Evolutionary conservation across 2,888 invertebrate species (phyloP), one percentile per base, ranked within the genome.

Genomic region (Noctuana brunneofusca): DNA sequence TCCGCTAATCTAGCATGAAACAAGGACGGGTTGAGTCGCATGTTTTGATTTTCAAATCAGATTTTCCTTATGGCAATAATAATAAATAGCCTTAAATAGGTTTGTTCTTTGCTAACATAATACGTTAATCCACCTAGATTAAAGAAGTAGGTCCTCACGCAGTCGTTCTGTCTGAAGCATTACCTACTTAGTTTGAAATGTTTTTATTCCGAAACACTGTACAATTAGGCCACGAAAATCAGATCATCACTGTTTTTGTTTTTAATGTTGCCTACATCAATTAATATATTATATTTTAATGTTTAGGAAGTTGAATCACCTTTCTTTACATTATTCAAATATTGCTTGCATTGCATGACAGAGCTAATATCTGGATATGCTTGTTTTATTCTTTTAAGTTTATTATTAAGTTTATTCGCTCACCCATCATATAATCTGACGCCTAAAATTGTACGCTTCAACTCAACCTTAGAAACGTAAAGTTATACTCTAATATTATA

Each of bases 1-100:
- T 41, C 11, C 53, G 22, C 46, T 60, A 60, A 60, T 60, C 53
- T 52, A 43, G 11, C 32, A 14, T 6, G 38, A 14, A 41, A 50
- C 24, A 12, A 11, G 12, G n/a, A 27, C 22, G 16, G 0, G 0
- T 4, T 11, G 3, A 12, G 22, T 22, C 5, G 46, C 46, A 20
- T 22, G 20, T 46, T 46, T 46, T 46, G 18, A 46, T 20, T 18
- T 46, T 12, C 46, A 22, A 46, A 46, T 46, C 46, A 5, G 12
- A 12, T 12, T 46, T 11, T 46, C 46, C 1, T 41, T 9, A n/a
- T 2, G 3, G 20, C 20, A 18, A 18, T 46, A 22, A 20, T 3
- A 20, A 46, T 12, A 22, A 12, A 22, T 22, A 46, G 22, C 12
- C 41, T 16, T 8, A 41, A 46, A 20, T 46, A 20, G 22, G 20